Percentiles rank a stretch among this genome's conserved stretches.
These are phyloP conservation scores for Nematolebias whitei DNA, from an alignment of 2,113 vertebrate species.

Conservation along the genomic window DNA sequence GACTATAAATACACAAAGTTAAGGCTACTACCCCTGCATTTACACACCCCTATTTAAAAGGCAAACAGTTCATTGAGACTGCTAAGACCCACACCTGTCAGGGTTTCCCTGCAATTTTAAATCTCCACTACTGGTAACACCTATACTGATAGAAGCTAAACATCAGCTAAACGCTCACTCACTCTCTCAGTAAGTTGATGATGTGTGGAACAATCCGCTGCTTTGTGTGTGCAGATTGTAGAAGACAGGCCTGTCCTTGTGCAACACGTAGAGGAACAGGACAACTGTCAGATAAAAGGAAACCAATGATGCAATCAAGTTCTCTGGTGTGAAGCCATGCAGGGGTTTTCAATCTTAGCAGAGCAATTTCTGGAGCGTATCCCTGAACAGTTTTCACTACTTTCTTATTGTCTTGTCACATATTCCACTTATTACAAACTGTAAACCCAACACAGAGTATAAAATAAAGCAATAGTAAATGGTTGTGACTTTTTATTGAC, in stretches of 20 bases:
- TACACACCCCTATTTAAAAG: neutral
- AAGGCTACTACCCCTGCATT: neutral
- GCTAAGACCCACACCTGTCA: constrained; percentile 14
- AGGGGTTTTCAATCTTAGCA: neutral
- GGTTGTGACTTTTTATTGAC: neutral
- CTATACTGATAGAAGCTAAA: constrained; percentile 36
- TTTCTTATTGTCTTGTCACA: neutral
- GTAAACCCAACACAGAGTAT: neutral
- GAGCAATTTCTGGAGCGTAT: neutral
- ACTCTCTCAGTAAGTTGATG: constrained; percentile 32
- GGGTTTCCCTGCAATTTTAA: too few species aligned
- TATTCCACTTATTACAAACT: neutral
- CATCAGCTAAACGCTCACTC: constrained; percentile 32
- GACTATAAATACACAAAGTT: too few species aligned
- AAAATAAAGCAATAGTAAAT: neutral
- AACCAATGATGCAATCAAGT: neutral
- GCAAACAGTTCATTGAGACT: neutral
- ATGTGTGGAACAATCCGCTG: constrained; percentile 31
- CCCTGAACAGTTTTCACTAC: neutral
- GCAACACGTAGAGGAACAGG: constrained; percentile 1
- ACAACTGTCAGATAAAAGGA: constrained; percentile 18
- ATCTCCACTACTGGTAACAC: too few species aligned
- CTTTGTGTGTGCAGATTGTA: constrained; percentile 39
- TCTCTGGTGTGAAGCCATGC: neutral
- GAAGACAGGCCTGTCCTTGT: constrained; percentile 31